Base-by-base conservation (phyloP, 2,797 vertebrate species). In the Harpagifer antarcticus region DNA sequence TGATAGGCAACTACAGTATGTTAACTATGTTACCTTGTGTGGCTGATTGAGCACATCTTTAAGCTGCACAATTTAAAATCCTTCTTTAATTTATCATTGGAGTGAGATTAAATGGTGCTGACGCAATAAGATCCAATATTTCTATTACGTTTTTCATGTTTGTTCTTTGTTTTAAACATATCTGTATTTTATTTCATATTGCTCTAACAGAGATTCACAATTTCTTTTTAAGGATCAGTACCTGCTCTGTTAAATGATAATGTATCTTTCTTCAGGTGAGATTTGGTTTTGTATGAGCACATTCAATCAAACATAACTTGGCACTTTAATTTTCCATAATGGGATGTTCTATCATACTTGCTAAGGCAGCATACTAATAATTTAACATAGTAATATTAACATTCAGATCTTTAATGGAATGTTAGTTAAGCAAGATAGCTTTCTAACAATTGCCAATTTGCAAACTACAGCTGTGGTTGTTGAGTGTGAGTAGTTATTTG, bases 1-100 rank as follows among this genome's bases (percentile, higher is more conserved):
- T 60, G 43, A 61, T 33, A 44, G 40, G 8, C 33, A 37, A 37
- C 33, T 27, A 4, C 27, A 27, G 27, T 27, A 27, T 27, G 27
- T 27, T 48, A 47, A 49, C 8, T 48, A 2, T 48, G n/a, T 70
- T 56, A 5, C 43, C 54, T 50, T 56, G n/a, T 56, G 68, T 20
- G 37, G 15, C n/a, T 37, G 40, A 13, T 20, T 61, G 20, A 60
- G 11, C n/a, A 14, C 55, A 55, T 9, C n/a, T 57, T 53, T 5
- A 27, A 57, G 7, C 55, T 14, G 17, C 33, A 19, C 33, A 47
- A 47, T 7, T 47, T 47, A 17, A 47, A 37, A 37, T 9, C 45
- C 16, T 47, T 15, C 13, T 45, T 13, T 45, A 45, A 13, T 45
- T 15, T 6, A 8, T 47, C 45, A 47, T 17, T 55, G 23, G 16